Base-by-base conservation (phyloP, 2,113 vertebrate species). In the Nothocercus nigrocapillus region DNA sequence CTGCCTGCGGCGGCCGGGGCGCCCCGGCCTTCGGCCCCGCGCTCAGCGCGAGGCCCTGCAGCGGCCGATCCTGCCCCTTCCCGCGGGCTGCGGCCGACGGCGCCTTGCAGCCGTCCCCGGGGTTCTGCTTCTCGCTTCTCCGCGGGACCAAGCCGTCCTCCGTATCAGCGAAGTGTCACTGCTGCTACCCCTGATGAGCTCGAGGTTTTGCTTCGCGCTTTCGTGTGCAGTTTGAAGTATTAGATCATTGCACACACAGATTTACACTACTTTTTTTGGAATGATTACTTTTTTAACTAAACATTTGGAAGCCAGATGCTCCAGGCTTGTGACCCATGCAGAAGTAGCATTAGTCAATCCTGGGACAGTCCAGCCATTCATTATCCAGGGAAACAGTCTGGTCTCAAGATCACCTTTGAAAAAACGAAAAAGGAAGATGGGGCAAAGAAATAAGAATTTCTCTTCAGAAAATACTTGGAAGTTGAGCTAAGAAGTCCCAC, bases 401-500 rank as follows among this genome's bases (percentile, higher is more conserved):
- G 19, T 88, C 90, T 44, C 30, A 81, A 25, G 11, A 49, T 1
- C 5, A 84, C 62, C 80, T 81, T 81, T 56, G n/a, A 1, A 88
- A 93, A 82, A 96, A 58, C 15, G 85, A 90, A 83, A 27, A n/a
- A 74, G 82, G 17, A 24, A 24, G 63, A 82, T 22, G 17, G 92
- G 87, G 66, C 4, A 85, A 83, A 42, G 7, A 90, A 94, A 77
- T 56, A 82, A 84, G 32, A 80, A 56, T 74, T 51, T 82, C 17
- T 58, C 80, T 93, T 67, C 93, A 49, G 22, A 61, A 18, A 80
- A 58, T 66, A 85, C 83, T 93, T 69, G 40, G 72, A 95, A 97
- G 85, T 36, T 82, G 82, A 96, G 38, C 74, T 74, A 96, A 88
- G 16, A 95, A 95, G 96, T 66, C n/a, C 25, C 32, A 49, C 49